Conservation (phyloP, 2,113 vertebrate genomes). For the Onychorhynchus coronatus region DNA sequence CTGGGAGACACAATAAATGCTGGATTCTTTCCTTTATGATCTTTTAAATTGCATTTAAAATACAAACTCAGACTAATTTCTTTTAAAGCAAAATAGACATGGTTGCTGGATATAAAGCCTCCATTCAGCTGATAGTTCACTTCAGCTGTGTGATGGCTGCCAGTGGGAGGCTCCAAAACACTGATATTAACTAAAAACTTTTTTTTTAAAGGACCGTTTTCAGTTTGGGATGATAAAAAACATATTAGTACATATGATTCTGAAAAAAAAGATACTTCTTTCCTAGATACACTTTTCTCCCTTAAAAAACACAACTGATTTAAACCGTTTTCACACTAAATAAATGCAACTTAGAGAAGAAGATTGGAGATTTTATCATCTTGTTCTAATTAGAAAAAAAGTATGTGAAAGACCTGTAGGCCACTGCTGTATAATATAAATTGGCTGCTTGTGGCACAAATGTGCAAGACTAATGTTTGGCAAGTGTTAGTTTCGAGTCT, state of each 20-base stretch:
- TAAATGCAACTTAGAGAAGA: background rate
- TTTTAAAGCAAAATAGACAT: slow-evolving; percentile 15
- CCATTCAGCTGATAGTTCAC: background rate
- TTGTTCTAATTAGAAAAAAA: background rate
- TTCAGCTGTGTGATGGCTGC: slow-evolving; percentile 62
- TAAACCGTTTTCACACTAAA: background rate
- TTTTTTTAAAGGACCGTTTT: slow-evolving; percentile 26
- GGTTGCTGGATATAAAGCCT: slow-evolving; percentile 22
- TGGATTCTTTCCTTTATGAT: slow-evolving; percentile 34
- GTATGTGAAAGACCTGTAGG: background rate
- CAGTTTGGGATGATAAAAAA: background rate
- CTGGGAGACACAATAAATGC: slow-evolving; percentile 45
- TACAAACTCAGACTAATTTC: background rate
- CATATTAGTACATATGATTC: background rate
- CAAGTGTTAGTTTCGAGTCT: background rate
- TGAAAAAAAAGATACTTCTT: background rate
- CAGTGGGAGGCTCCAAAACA: slow-evolving; percentile 71
- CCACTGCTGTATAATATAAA: background rate
- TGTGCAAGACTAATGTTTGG: background rate
- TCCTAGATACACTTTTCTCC: background rate
- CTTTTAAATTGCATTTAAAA: slow-evolving; percentile 54
- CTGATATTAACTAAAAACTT: slow-evolving; percentile 59
- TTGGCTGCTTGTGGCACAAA: background rate
- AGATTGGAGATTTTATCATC: background rate
- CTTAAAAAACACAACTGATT: background rate